Evolutionary conservation across 2,797 vertebrate genomes (phyloP), one percentile per base, ranked within the genome.

Genomic region (Eremophila alpestris): DNA sequence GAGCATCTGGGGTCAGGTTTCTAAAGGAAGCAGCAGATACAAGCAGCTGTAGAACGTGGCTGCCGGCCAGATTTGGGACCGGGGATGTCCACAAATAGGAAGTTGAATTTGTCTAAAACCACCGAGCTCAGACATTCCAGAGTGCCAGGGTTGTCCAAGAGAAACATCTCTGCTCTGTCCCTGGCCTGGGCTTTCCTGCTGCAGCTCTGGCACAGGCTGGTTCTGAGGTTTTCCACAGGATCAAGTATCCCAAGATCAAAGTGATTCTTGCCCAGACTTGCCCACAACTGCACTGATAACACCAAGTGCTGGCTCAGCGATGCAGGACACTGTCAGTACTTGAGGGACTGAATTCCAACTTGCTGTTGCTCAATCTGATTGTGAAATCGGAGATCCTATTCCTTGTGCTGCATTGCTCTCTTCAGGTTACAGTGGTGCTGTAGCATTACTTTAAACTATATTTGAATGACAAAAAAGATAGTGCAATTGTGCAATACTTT

Each of bases 251-350:
- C 3, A 13, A 9, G n/a, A 60, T 45, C 38, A 22, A 43, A 48
- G 1, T 13, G 38, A 9, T 63, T 34, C 34, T 9, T 85, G 46
- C 32, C 62, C 10, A 8, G 36, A 55, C 2, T 2, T 32, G 38
- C 41, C 38, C 6, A 16, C 30, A n/a, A 1, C 9, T 38, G 23
- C 26, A 6, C 3, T n/a, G 22, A 2, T 3, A 14, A 5, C 38
- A 10, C 20, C 6, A 4, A 11, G 16, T 18, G 64, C 38, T 60
- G 60, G 17, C 45, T 68, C 22, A 12, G 54, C 21, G 81, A 7
- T 29, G 8, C 43, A 23, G 40, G 54, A 43, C 54, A 13, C 22
- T 52, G 52, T 11, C 87, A 51, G 58, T 23, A 29, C 27, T 8
- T 11, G 11, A 69, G 32, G 21, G 23, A 43, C 13, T 29, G 23